Conservation (phyloP, 2,797 vertebrate genomes). For the Tolypeutes matacus region DNA sequence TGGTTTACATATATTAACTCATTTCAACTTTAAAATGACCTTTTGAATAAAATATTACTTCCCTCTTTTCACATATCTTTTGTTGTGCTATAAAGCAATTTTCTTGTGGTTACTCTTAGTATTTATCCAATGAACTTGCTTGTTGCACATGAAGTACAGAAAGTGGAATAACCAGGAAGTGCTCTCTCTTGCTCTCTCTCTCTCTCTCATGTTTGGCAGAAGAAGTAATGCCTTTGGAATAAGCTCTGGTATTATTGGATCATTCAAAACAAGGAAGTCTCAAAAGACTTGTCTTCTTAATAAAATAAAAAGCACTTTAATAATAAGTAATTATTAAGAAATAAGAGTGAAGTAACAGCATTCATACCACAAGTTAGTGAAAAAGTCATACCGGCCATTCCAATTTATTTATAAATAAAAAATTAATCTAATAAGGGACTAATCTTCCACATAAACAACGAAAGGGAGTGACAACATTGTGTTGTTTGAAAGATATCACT, state of each 20-base stretch:
- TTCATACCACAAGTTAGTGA: neutral
- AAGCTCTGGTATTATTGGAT: neutral
- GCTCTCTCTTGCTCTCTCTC: neutral
- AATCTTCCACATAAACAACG: neutral
- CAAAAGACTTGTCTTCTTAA: neutral
- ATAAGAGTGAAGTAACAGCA: neutral
- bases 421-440: neutral
- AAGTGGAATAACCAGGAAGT: neutral
- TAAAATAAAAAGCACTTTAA: neutral
- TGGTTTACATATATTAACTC: neutral
- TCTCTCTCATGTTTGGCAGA: neutral
- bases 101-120: neutral
- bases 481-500: neutral
- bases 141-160: neutral
- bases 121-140: neutral
- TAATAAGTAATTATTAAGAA: neutral
- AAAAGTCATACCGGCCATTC: neutral
- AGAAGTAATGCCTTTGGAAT: neutral
- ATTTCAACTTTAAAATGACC: neutral
- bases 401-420: slow-evolving; percentile 1
- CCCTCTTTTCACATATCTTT: neutral
- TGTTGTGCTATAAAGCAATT: neutral
- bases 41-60: neutral
- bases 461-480: neutral
- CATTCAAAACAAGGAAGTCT: neutral